Percentiles rank a stretch among this genome's conserved stretches.
Conservation (phyloP, 2,797 vertebrate species). For the Mormyrops boulengeri region DNA sequence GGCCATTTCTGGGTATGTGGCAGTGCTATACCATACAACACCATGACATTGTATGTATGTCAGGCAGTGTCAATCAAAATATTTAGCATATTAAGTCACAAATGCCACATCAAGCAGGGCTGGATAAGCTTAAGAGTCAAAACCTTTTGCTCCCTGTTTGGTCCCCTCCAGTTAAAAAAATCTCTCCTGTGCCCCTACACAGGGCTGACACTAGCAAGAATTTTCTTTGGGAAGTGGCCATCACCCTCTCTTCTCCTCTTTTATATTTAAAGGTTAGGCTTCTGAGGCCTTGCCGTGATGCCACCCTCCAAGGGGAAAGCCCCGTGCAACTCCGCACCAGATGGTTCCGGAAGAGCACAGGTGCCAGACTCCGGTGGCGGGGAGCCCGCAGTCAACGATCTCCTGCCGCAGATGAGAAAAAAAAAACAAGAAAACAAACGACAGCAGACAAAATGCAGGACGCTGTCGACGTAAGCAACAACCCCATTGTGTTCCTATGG, state of each 20-base stretch:
- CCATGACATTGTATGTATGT: too few species aligned
- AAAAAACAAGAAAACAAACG: background rate
- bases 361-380: constrained; percentile 18
- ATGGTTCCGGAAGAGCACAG: constrained; percentile 17
- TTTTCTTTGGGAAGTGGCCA: background rate
- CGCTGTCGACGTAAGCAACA: background rate
- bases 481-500: background rate
- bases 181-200: too few species aligned
- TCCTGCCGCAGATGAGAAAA: constrained; percentile 6
- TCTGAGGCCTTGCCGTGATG: background rate
- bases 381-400: background rate
- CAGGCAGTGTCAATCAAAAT: too few species aligned
- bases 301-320: background rate
- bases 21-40: too few species aligned
- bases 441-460: background rate
- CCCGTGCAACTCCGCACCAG: constrained; percentile 23
- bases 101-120: too few species aligned
- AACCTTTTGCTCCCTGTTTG: too few species aligned
- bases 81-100: too few species aligned
- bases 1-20: too few species aligned
- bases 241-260: background rate
- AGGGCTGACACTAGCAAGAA: background rate
- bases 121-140: too few species aligned
- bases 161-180: too few species aligned
- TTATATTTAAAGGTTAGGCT: constrained; percentile 7